Base-by-base conservation (phyloP, 2,797 vertebrate genomes). In the Acanthurus leucopareius region DNA sequence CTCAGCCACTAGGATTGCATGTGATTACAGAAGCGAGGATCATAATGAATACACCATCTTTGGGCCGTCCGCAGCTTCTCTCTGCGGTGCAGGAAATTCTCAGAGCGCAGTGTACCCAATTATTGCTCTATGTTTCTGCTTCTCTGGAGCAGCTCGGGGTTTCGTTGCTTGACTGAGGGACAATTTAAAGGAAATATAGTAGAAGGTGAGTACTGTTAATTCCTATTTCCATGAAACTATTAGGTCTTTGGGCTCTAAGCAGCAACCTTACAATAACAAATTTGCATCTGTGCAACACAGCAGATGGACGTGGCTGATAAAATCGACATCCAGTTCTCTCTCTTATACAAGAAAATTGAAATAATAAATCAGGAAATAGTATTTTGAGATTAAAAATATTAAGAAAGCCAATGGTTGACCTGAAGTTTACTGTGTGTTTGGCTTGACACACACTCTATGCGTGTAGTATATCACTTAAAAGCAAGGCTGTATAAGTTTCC, bases 1-100 rank as follows among this genome's bases (percentile, higher is more conserved):
- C 64, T 53, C n/a, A 7, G 79, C 79, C 84, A 80, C 86, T 40
- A 28, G 77, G 77, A 83, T 83, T 87, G 77, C 77, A 69, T 81
- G 73, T 79, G 83, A 89, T 87, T 88, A 82, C 77, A 84, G 65
- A 73, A 68, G 82, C 62, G 45, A 59, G 61, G 72, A 62, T 83
- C 67, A 74, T 90, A 88, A 91, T 89, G 89, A 91, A 88, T 73
- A 83, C 86, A 75, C 75, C 72, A 53, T 82, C 87, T 84, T 64
- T 60, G 83, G 83, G 76, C 86, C 69, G 11, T 72, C 70, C 69
- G 16, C 61, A 3, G 77, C 44, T 69, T 61, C 77, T 88, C 79
- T 88, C 82, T 57, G 3, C 5, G n/a, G 86, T 53, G 72, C 74
- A 57, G 81, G 38, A 65, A 77, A 79, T 68, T 78, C 74, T 88